Evolutionary conservation across 2,113 vertebrate species (phyloP).

Genomic region (Ceuthmochares aereus): DNA sequence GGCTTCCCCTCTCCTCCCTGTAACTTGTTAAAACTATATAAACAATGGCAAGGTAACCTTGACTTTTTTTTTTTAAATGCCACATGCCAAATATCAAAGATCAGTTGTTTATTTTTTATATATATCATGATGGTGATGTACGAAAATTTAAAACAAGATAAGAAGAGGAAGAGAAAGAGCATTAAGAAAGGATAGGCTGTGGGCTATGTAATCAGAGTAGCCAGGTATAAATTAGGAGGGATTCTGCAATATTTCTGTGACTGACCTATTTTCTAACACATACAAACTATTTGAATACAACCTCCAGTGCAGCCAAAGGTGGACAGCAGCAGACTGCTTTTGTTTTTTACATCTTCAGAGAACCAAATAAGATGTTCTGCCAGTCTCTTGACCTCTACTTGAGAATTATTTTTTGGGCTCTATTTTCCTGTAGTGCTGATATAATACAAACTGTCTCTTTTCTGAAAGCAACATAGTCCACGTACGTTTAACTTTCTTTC

Average conservation of each 20-base stretch:
- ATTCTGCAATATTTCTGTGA: background rate
- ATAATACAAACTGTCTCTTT: background rate
- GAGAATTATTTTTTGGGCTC: background rate
- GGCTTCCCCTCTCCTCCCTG: accelerated
- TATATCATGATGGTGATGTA: background rate
- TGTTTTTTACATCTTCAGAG: background rate
- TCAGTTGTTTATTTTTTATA: too few species aligned
- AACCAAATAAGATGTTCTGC: background rate
- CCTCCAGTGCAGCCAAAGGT: background rate
- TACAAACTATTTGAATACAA: background rate
- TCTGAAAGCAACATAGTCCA: background rate
- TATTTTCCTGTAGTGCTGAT: too few species aligned
- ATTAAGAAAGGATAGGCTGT: background rate
- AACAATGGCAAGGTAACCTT: background rate
- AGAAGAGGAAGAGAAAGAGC: background rate
- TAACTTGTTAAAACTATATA: background rate
- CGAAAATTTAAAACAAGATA: background rate
- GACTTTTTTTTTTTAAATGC: background rate
- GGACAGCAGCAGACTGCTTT: background rate
- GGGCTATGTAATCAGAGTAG: background rate
- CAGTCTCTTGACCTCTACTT: background rate
- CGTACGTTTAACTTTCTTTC: background rate
- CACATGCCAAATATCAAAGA: background rate
- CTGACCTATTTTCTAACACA: background rate
- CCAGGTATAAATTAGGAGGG: background rate